phyloP scores from a whole-genome alignment of 2,113 vertebrate species.

The Pseudonaja textilis region DNA sequence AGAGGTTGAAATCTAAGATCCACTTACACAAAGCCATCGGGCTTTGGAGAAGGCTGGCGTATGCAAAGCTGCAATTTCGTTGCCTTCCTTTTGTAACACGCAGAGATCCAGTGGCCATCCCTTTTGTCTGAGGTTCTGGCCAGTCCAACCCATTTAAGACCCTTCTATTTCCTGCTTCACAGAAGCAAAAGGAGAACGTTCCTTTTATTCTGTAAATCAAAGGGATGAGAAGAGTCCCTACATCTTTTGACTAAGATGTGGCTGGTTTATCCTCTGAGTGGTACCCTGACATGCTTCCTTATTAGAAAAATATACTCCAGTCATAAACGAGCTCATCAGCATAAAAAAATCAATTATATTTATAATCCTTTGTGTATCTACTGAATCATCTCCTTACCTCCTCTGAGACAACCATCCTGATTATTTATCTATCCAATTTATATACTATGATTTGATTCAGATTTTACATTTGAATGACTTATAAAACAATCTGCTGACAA shows the following conservation, averaged over 20 bases:
- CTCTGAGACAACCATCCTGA: neutral
- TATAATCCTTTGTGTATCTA: neutral
- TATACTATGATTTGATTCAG: neutral
- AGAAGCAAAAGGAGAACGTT: neutral
- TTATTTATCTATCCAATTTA: neutral
- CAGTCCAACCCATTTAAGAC: neutral
- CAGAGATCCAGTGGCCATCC: neutral
- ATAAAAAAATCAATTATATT: neutral
- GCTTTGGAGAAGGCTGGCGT: neutral
- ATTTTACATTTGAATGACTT: neutral
- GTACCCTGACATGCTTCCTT: neutral
- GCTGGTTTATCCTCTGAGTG: neutral
- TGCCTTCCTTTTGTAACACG: neutral
- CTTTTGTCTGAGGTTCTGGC: neutral
- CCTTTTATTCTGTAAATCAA: neutral
- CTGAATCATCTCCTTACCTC: neutral
- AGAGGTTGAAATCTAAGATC: neutral
- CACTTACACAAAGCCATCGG: neutral
- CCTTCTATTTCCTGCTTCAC: neutral
- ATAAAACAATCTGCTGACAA: neutral
- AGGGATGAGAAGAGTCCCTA: neutral
- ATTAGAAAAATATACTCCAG: neutral
- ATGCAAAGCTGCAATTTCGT: neutral
- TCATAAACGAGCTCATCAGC: neutral
- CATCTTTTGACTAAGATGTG: neutral